Evolutionary conservation across 2,113 vertebrate species (phyloP).

Genomic region (Zonotrichia leucophrys): DNA sequence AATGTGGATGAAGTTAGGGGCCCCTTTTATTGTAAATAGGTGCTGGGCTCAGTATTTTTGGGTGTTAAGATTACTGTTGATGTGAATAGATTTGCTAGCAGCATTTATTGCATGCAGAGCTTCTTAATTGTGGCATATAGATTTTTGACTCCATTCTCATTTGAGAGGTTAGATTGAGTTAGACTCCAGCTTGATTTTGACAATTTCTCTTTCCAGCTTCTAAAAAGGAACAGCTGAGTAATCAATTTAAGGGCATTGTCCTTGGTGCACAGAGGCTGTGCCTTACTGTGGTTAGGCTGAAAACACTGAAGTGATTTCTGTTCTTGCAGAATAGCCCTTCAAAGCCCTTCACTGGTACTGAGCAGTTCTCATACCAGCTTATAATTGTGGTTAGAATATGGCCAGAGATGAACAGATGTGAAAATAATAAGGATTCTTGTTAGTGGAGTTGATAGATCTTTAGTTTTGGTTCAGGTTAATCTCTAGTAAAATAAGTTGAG

Average conservation of each 20-base stretch:
- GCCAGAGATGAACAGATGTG: neutral
- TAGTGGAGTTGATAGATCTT: neutral
- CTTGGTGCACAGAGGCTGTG: neutral
- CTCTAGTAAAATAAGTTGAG: neutral
- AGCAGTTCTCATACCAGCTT: neutral
- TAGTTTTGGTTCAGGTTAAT: neutral
- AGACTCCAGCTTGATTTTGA: neutral
- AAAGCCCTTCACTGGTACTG: neutral
- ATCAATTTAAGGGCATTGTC: neutral
- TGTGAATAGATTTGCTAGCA: neutral
- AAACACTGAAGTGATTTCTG: neutral
- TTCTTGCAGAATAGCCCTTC: neutral
- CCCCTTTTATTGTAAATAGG: neutral
- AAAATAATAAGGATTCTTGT: neutral
- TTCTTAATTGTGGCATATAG: neutral
- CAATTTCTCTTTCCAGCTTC: neutral
- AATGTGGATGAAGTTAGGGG: neutral
- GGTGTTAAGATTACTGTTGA: neutral
- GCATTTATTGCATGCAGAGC: neutral
- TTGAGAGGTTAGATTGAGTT: neutral
- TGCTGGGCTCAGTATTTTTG: neutral
- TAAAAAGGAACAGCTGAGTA: neutral
- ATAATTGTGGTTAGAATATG: neutral
- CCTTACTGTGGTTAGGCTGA: neutral
- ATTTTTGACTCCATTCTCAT: neutral